Conservation (phyloP, 2,888 invertebrate species). For the Oscheius onirici region DNA sequence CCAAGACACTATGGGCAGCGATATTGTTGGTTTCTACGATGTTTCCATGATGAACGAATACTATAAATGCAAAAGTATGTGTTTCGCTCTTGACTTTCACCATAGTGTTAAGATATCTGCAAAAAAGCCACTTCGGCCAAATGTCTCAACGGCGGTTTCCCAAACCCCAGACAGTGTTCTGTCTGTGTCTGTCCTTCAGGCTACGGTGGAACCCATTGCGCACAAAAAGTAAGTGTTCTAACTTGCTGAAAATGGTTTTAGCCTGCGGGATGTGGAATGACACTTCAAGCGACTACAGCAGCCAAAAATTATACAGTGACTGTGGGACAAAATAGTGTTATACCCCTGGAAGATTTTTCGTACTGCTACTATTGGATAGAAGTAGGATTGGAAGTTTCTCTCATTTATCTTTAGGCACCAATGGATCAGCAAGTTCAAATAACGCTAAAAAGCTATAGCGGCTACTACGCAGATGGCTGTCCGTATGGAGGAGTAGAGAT, state of each 20-base stretch:
- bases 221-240: constrained; percentile 36
- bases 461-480: constrained; percentile 59
- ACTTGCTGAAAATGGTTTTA: constrained; percentile 4
- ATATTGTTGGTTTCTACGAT: constrained; percentile 60
- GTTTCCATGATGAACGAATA: constrained; percentile 68
- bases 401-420: constrained; percentile 38
- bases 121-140: constrained; percentile 39
- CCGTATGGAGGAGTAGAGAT: constrained; percentile 65
- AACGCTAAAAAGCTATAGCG: constrained; percentile 41
- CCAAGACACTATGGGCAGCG: constrained; percentile 61
- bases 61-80: constrained; percentile 60
- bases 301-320: constrained; percentile 36
- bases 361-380: constrained; percentile 48
- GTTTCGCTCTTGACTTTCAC: background rate
- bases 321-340: constrained; percentile 39
- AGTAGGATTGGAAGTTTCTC: background rate
- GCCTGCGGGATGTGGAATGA: constrained; percentile 47
- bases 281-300: constrained; percentile 35
- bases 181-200: constrained; percentile 65
- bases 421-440: constrained; percentile 52
- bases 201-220: constrained; percentile 57
- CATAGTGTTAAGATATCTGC: constrained; percentile 48
- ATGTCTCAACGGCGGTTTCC: constrained; percentile 65
- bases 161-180: constrained; percentile 55
- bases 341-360: constrained; percentile 37